Conservation (phyloP, 2,888 invertebrate genomes). For the Eupeodes luniger region DNA sequence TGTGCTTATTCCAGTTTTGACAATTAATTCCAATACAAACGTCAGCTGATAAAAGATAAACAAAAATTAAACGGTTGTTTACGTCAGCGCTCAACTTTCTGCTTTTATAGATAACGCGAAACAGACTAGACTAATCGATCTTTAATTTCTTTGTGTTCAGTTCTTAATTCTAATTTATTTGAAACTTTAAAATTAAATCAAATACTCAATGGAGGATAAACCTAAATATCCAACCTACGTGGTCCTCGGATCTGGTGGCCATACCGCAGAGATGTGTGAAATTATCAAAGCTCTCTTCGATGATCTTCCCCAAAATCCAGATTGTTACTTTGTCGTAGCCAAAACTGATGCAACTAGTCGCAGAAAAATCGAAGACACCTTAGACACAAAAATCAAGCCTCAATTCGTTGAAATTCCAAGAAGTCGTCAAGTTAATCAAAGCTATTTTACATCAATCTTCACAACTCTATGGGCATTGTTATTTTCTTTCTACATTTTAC, state of each 20-base stretch:
- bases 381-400: constrained; percentile 82
- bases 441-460: constrained; percentile 90
- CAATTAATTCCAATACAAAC: background rate
- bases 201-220: constrained; percentile 25
- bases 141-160: background rate
- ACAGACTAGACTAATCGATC: background rate
- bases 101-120: background rate
- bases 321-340: constrained; percentile 90
- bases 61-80: constrained; percentile 19
- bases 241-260: constrained; percentile 85
- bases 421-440: constrained; percentile 94
- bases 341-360: constrained; percentile 91
- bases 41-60: constrained; percentile 31
- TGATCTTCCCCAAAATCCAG: constrained; percentile 84
- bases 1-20: too few relatives aligned
- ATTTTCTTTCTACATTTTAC: constrained; percentile 88
- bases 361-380: constrained; percentile 86
- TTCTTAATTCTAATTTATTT: background rate
- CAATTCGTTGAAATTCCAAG: constrained; percentile 88
- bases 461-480: constrained; percentile 91
- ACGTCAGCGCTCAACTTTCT: background rate
- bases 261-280: constrained; percentile 96
- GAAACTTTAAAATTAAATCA: background rate
- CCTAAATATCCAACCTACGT: constrained; percentile 79
- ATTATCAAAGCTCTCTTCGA: constrained; percentile 87